A percentile compares a stretch with the other conserved stretches of the same genome.
Evolutionary conservation across 2,797 vertebrate species (phyloP).

Genomic region (Aplochiton taeniatus): DNA sequence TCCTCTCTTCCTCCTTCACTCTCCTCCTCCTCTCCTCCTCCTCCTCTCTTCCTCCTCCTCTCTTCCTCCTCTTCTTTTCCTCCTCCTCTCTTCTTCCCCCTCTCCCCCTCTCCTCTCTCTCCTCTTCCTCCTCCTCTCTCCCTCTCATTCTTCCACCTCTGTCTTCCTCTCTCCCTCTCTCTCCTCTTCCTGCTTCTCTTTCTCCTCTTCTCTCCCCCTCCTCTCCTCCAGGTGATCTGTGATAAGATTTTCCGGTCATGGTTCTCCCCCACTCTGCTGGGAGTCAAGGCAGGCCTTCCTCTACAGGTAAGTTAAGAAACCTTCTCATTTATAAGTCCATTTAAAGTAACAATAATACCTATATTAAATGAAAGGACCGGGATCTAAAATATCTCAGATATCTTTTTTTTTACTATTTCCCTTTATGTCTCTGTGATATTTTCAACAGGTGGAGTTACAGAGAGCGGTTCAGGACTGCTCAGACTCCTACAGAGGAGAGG

Average conservation of each 20-base stretch:
- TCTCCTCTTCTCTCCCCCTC: constrained; percentile 11
- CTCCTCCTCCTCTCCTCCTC: constrained; percentile 20
- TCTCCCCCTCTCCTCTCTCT: background rate
- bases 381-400: too few relatives aligned
- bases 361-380: too few relatives aligned
- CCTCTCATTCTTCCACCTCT: background rate
- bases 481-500: constrained; percentile 49
- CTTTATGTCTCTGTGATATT: too few relatives aligned
- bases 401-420: too few relatives aligned
- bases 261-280: constrained; percentile 82
- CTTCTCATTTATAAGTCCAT: too few relatives aligned
- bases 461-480: constrained; percentile 85
- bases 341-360: too few relatives aligned
- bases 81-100: background rate
- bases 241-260: constrained; percentile 94
- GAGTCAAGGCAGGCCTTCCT: constrained; percentile 66
- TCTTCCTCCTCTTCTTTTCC: background rate
- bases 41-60: constrained; percentile 2
- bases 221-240: constrained; percentile 86
- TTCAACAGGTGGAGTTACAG: constrained; percentile 78
- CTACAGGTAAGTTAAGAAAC: constrained; percentile 64
- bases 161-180: background rate
- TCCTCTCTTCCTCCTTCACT: background rate
- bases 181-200: background rate
- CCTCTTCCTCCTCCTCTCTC: constrained; percentile 8